These are phyloP conservation scores for Lumbricus terrestris DNA, from an alignment of 2,888 invertebrate species.

Conservation along the genomic window DNA sequence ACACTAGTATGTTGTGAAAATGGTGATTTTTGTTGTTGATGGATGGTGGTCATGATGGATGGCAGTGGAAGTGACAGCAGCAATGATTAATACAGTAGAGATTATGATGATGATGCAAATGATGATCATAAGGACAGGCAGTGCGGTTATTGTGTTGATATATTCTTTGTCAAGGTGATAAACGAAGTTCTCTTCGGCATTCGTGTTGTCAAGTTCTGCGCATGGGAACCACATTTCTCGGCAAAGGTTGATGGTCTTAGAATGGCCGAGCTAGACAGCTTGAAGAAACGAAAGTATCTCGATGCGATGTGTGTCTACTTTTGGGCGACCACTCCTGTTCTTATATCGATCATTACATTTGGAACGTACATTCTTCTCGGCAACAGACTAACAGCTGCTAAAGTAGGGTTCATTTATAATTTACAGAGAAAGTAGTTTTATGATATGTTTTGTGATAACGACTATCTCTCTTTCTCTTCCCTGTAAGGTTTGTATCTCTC, in stretches of 20 bases:
- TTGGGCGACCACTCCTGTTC: conserved; percentile 95
- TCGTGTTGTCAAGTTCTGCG: conserved; percentile 83
- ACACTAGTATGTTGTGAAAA: too few relatives aligned
- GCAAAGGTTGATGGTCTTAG: conserved; percentile 64
- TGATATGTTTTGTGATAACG: not conserved
- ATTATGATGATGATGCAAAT: too few relatives aligned
- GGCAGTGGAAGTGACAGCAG: too few relatives aligned
- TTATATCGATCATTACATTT: conserved; percentile 62
- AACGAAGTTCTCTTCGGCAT: conserved; percentile 85
- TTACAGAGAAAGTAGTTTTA: not conserved
- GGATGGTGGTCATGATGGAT: too few relatives aligned
- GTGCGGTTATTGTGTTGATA: not conserved
- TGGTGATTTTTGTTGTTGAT: too few relatives aligned
- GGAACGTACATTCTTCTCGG: conserved; percentile 64
- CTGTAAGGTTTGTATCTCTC: too few relatives aligned
- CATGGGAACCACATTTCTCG: conserved; percentile 88
- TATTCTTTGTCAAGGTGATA: conserved; percentile 64
- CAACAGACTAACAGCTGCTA: conserved; percentile 79
- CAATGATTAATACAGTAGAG: not conserved
- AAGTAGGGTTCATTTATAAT: conserved; percentile 64
- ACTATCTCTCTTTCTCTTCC: not conserved
- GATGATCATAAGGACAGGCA: not conserved
- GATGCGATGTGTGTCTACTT: conserved; percentile 97
- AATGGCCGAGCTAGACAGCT: conserved; percentile 71
- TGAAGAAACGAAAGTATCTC: conserved; percentile 85